Conservation (phyloP, 1,140 invertebrate genomes). For the Zaprionus inermis region DNA sequence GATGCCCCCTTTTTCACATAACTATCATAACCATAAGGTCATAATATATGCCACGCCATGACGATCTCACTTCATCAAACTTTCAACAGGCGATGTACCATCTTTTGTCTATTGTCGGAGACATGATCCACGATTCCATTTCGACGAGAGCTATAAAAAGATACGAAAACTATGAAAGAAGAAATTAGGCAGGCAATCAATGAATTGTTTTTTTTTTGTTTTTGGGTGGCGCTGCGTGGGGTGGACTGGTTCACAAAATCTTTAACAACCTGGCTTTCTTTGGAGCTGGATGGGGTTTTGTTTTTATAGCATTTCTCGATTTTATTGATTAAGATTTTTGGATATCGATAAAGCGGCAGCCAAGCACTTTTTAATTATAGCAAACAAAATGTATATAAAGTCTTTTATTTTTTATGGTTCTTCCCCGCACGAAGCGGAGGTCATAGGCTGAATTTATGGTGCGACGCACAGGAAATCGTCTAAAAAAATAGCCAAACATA, state of each 20-base stretch:
- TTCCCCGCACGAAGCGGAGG: too few species aligned
- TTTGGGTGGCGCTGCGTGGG: slow-evolving; percentile 73
- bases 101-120: slow-evolving; percentile 64
- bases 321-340: slow-evolving; percentile 46
- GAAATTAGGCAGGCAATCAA: slow-evolving; percentile 72
- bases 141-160: slow-evolving; percentile 55
- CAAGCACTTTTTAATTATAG: slow-evolving; percentile 48
- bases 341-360: slow-evolving; percentile 18
- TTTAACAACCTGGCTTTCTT: slow-evolving; percentile 63
- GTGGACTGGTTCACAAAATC: slow-evolving; percentile 48
- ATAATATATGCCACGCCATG: slow-evolving; percentile 43
- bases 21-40: slow-evolving; percentile 28
- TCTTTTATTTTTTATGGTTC: slow-evolving; percentile 28
- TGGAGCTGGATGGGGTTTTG: not conserved
- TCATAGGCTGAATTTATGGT: not conserved
- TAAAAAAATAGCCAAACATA: slow-evolving; percentile 53
- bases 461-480: slow-evolving; percentile 60
- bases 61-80: slow-evolving; percentile 76
- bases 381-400: slow-evolving; percentile 7
- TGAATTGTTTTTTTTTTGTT: slow-evolving; percentile 26
- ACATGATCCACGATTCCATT: slow-evolving; percentile 40
- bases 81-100: slow-evolving; percentile 62
- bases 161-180: slow-evolving; percentile 56
- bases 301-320: slow-evolving; percentile 38
- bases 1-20: slow-evolving; percentile 16